A percentile compares a stretch with the other conserved stretches of the same genome.
Conservation (phyloP, 1,140 invertebrate species). For the Ylistrum balloti region DNA sequence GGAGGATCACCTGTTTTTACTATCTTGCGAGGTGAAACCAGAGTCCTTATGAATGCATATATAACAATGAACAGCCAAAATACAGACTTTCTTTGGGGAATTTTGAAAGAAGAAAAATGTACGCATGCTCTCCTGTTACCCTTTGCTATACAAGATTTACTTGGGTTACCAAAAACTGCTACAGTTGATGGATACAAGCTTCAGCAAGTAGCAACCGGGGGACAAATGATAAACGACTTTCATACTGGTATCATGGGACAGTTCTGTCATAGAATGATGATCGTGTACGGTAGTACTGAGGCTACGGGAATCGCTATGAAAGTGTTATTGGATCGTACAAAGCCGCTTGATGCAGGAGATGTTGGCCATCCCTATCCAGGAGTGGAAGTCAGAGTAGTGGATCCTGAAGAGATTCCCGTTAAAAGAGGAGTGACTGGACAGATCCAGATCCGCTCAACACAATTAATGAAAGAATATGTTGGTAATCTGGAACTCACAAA, state of each 20-base stretch:
- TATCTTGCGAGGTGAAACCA: constrained; percentile 45
- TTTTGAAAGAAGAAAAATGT: constrained; percentile 54
- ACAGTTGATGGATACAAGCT: neutral
- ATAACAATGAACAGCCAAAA: neutral
- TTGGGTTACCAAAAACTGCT: constrained; percentile 36
- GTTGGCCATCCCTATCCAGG: constrained; percentile 46
- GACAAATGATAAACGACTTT: constrained; percentile 41
- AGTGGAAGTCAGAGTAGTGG: constrained; percentile 59
- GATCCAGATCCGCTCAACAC: constrained; percentile 51
- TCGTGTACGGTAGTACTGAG: constrained; percentile 57
- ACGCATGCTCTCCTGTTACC: constrained; percentile 46
- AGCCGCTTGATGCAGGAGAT: constrained; percentile 42
- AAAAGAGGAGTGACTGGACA: constrained; percentile 49
- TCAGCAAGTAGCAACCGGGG: neutral
- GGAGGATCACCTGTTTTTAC: constrained; percentile 57
- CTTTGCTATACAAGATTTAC: constrained; percentile 48
- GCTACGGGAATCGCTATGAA: neutral
- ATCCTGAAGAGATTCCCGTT: constrained; percentile 46
- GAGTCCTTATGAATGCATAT: constrained; percentile 47
- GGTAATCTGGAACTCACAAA: constrained; percentile 54
- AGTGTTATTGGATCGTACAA: neutral
- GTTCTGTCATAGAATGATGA: constrained; percentile 21
- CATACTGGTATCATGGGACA: constrained; percentile 44
- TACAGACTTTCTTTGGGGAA: constrained; percentile 43
- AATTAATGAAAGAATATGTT: constrained; percentile 56